phyloP scores from a whole-genome alignment of 2,797 vertebrate genomes.

The Myotis planiceps region DNA sequence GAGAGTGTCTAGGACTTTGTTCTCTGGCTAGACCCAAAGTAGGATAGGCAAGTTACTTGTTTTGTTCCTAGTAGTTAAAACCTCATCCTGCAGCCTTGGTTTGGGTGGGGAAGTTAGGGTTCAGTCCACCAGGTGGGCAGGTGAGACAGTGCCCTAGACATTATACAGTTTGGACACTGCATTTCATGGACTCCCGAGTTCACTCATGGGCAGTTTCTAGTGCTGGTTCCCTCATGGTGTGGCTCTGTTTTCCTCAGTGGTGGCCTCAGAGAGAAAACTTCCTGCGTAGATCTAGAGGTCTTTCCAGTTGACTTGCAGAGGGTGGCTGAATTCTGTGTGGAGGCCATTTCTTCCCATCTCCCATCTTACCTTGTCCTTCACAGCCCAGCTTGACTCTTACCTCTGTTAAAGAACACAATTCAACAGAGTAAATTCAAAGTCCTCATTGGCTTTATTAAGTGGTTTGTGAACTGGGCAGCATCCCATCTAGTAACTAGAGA shows the following conservation, averaged over 20 bases:
- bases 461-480: not conserved
- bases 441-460: not conserved
- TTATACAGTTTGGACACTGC: not conserved
- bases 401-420: not conserved
- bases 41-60: not conserved
- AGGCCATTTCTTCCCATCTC: not conserved
- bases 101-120: not conserved
- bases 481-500: not conserved
- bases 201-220: not conserved
- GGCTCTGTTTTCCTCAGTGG: not conserved
- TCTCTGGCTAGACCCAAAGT: not conserved
- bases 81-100: not conserved
- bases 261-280: not conserved
- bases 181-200: not conserved
- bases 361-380: not conserved
- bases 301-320: not conserved
- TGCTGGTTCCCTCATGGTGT: not conserved
- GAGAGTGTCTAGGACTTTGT: not conserved
- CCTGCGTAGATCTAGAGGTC: not conserved
- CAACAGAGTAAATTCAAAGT: not conserved
- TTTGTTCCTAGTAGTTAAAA: not conserved
- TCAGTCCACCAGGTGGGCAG: not conserved
- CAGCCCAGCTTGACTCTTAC: not conserved
- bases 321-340: not conserved
- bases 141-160: not conserved